Conservation (phyloP, 2,888 invertebrate species). For the Cantharis nigra region DNA sequence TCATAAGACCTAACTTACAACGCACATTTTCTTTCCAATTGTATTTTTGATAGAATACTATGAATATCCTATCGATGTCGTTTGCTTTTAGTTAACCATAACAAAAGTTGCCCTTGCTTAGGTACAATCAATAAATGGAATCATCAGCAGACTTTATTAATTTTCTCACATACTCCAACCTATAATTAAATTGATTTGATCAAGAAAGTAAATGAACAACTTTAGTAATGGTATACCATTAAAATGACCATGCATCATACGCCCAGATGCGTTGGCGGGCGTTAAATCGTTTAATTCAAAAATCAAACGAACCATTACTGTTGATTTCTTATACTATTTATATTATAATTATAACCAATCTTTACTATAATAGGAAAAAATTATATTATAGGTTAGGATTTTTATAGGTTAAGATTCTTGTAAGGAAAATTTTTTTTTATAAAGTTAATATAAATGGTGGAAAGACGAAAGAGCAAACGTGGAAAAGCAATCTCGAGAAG, state of each 20-base stretch:
- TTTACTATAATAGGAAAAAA: background rate
- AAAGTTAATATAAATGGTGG: background rate
- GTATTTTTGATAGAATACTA: constrained; percentile 41
- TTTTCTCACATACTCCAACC: constrained; percentile 14
- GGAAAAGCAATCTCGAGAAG: background rate
- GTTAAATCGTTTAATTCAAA: constrained; percentile 20
- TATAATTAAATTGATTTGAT: constrained; percentile 19
- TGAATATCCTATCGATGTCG: background rate
- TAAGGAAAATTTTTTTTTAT: no score
- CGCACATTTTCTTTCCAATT: constrained; percentile 56
- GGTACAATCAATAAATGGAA: background rate
- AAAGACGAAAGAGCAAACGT: background rate
- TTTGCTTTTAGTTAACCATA: background rate
- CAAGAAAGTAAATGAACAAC: constrained; percentile 18
- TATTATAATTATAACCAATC: constrained; percentile 10
- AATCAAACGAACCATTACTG: constrained; percentile 15
- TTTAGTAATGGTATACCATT: constrained; percentile 23
- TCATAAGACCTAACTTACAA: constrained; percentile 53
- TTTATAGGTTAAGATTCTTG: background rate
- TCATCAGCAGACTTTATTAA: background rate
- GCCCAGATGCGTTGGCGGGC: constrained; percentile 19
- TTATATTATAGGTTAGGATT: background rate
- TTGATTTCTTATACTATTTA: background rate
- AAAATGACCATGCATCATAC: constrained; percentile 19
- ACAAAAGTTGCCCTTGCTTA: background rate